Conservation (phyloP, 2,113 vertebrate genomes). For the Monopterus albus region DNA sequence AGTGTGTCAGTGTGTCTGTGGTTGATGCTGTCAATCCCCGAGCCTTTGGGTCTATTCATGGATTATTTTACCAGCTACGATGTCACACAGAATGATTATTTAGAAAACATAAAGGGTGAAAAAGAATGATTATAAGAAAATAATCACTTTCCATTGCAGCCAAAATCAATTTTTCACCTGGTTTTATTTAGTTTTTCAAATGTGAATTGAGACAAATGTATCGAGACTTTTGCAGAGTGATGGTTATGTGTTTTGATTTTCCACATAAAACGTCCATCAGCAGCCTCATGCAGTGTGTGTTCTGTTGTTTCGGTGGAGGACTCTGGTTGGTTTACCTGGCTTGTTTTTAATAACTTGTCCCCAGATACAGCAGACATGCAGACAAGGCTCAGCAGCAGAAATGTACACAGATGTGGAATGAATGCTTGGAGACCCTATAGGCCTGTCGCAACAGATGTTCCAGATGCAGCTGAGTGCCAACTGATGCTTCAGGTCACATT, state of each 20-base stretch:
- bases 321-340: slow-evolving; percentile 48
- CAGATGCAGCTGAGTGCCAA: slow-evolving; percentile 75
- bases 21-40: not conserved
- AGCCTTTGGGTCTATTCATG: slow-evolving; percentile 1
- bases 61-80: slow-evolving; percentile 27
- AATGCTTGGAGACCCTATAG: slow-evolving; percentile 29
- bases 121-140: slow-evolving; percentile 24
- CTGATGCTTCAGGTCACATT: slow-evolving; percentile 66
- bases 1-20: slow-evolving; percentile 5
- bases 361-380: slow-evolving; percentile 38
- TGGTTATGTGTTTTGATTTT: slow-evolving; percentile 61
- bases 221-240: not conserved
- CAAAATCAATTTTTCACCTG: slow-evolving; percentile 11
- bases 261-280: slow-evolving; percentile 63
- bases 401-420: slow-evolving; percentile 46
- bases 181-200: slow-evolving; percentile 51
- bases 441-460: slow-evolving; percentile 78
- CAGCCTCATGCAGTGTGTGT: slow-evolving; percentile 31
- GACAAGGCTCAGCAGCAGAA: slow-evolving; percentile 25
- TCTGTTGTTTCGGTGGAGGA: slow-evolving; percentile 30
- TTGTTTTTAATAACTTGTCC: slow-evolving; percentile 63
- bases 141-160: not conserved
- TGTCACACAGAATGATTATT: slow-evolving; percentile 37
- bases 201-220: slow-evolving; percentile 47
- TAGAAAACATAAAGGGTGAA: slow-evolving; percentile 21